These are phyloP conservation scores for Brachyptera risi DNA, from an alignment of 2,888 invertebrate species.

Conservation along the genomic window DNA sequence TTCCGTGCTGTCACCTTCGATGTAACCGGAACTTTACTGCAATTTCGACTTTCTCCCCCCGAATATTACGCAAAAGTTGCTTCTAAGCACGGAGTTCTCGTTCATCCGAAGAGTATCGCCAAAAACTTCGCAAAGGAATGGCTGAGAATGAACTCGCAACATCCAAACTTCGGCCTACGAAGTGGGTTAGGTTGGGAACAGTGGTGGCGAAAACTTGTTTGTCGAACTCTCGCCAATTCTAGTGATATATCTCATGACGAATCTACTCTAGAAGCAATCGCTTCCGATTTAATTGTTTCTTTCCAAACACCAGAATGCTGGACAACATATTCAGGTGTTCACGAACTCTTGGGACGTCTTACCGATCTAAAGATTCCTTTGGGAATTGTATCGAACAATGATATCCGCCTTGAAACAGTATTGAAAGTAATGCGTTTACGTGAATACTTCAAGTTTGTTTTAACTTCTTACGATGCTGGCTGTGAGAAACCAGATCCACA, in stretches of 20 bases:
- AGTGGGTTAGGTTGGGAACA: constrained; percentile 66
- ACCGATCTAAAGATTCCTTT: constrained; percentile 49
- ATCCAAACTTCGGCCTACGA: constrained; percentile 77
- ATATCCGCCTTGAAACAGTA: constrained; percentile 69
- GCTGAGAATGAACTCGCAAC: constrained; percentile 57
- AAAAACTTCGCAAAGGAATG: constrained; percentile 62
- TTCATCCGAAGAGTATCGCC: constrained; percentile 55
- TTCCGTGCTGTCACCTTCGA: constrained; percentile 68
- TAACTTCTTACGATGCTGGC: constrained; percentile 72
- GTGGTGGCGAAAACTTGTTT: constrained; percentile 78
- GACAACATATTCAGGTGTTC: constrained; percentile 62
- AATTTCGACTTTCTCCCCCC: constrained; percentile 65
- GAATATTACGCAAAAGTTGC: constrained; percentile 71
- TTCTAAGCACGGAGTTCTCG: constrained; percentile 60
- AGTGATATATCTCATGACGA: constrained; percentile 41
- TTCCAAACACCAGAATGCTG: constrained; percentile 71
- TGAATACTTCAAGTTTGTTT: constrained; percentile 71
- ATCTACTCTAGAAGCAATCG: constrained; percentile 49
- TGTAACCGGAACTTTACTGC: constrained; percentile 78
- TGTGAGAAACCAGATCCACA: constrained; percentile 68
- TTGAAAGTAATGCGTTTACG: constrained; percentile 61
- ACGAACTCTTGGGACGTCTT: constrained; percentile 60
- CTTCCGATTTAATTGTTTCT: constrained; percentile 59
- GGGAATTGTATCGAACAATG: constrained; percentile 86
- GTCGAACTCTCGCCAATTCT: constrained; percentile 57